Conservation (phyloP, 2,113 vertebrate genomes). For the Forbesichthys papilliferus region DNA sequence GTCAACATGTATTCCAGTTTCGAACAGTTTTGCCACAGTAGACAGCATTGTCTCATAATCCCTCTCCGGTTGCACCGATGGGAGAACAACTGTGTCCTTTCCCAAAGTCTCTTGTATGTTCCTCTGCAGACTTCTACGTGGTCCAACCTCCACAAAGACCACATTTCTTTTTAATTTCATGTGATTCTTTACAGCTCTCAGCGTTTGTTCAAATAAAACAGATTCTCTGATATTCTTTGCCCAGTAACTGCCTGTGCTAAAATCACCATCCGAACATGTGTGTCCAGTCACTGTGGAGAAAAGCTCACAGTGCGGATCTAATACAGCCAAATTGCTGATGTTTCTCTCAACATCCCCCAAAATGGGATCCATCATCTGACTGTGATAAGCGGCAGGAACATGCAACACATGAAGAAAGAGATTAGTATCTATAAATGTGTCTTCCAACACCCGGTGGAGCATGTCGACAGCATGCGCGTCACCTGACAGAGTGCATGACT, state of each 20-base stretch:
- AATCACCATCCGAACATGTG: conserved; percentile 69
- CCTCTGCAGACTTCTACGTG: conserved; percentile 77
- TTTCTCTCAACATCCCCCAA: conserved; percentile 67
- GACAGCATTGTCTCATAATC: conserved; percentile 73
- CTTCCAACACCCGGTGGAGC: conserved; percentile 68
- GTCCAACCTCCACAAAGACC: conserved; percentile 86
- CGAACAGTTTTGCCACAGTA: conserved; percentile 78
- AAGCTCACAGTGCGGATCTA: conserved; percentile 69
- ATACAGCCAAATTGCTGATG: conserved; percentile 60
- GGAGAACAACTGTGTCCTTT: conserved; percentile 67
- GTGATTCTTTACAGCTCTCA: conserved; percentile 58
- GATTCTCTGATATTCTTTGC: conserved; percentile 80
- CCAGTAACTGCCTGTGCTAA: conserved; percentile 81
- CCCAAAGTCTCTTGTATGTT: conserved; percentile 83
- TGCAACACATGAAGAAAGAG: conserved; percentile 78
- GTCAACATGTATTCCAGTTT: conserved; percentile 76
- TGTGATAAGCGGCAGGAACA: conserved; percentile 83
- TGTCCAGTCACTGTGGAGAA: conserved; percentile 82
- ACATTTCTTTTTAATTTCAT: conserved; percentile 51
- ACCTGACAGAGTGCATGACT: conserved; percentile 84
- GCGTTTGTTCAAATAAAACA: conserved; percentile 80
- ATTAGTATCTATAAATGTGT: conserved; percentile 63
- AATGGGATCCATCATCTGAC: conserved; percentile 83
- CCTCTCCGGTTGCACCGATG: conserved; percentile 72
- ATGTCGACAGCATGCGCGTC: conserved; percentile 67